Evolutionary conservation across 2,797 vertebrate genomes (phyloP), one percentile per base, ranked within the genome.

Genomic region (Pantherophis vulpinus): DNA sequence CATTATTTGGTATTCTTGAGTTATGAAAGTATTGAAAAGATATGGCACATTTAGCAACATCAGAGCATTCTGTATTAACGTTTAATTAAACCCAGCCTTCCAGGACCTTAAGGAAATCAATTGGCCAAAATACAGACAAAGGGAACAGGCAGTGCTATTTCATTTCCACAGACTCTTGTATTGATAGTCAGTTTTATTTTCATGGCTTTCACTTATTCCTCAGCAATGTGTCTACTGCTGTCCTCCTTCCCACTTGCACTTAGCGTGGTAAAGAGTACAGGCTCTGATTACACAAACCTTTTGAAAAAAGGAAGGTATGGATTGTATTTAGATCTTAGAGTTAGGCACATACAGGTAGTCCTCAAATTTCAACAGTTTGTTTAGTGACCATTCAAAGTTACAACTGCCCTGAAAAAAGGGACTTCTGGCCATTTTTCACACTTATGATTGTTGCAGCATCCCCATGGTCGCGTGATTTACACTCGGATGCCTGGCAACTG

Each of bases 61-160:
- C 97, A 97, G 97, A 97, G 96, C 94, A 83, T 95, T 98, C 97
- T 96, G 95, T 96, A 98, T 96, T 97, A 97, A 97, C 98, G 97
- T 98, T 98, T 98, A 98, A 98, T 98, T 98, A 97, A 95, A 97
- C 94, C 47, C 87, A 94, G 97, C 95, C 94, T 97, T 97, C 96
- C 93, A 9, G 61, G 25, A 91, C 89, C 92, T 23, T 87, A 6
- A 60, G 91, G 87, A 95, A 97, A 88, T 95, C 94, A 97, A 97
- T 96, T 95, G 95, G 94, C 92, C 95, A 93, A 95, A 32, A 88
- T 23, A 94, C 93, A 93, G 95, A 97, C 96, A 97, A 95, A 96
- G 83, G 94, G 97, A 97, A 98, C 97, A 97, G 59, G 51, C 3
- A 95, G 95, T 96, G 79, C 96, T 97, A 86, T 95, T 95, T 95